Evolutionary conservation across 2,113 vertebrate genomes (phyloP).

Genomic region (Atractosteus spatula): DNA sequence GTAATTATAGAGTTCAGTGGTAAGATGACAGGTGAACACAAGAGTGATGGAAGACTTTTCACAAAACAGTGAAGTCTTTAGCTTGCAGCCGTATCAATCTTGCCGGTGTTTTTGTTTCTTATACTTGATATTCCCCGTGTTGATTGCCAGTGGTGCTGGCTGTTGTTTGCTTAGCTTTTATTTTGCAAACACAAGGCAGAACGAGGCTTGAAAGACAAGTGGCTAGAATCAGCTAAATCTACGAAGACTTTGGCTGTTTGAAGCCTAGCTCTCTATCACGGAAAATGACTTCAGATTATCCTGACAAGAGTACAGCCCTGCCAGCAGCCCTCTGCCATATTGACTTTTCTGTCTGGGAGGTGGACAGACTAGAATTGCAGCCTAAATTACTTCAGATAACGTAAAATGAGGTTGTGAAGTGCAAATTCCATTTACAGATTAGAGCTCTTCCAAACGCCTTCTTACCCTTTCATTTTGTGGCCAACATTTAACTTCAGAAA

Average conservation of each 20-base stretch:
- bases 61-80: no score
- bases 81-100: not conserved
- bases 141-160: constrained; percentile 12
- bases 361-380: constrained; percentile 21
- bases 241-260: constrained; percentile 6
- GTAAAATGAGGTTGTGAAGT: constrained; percentile 12
- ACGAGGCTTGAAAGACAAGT: constrained; percentile 5
- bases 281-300: constrained; percentile 40
- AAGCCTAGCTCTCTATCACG: constrained; percentile 21
- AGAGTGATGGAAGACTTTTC: no score
- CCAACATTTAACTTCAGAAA: not conserved
- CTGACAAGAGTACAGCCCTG: constrained; percentile 19
- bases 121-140: not conserved
- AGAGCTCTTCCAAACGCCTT: not conserved
- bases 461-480: not conserved
- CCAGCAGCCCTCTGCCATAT: constrained; percentile 30
- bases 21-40: no score
- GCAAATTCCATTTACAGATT: constrained; percentile 15
- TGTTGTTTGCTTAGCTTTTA: constrained; percentile 2
- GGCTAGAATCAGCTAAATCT: constrained; percentile 12
- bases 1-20: no score
- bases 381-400: constrained; percentile 26
- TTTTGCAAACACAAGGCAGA: not conserved
- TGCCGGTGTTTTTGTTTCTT: not conserved
- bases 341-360: constrained; percentile 33